A percentile compares a stretch with the other conserved stretches of the same genome.
These are phyloP conservation scores for Eurypyga helias DNA, from an alignment of 2,113 vertebrate species.

Conservation along the genomic window DNA sequence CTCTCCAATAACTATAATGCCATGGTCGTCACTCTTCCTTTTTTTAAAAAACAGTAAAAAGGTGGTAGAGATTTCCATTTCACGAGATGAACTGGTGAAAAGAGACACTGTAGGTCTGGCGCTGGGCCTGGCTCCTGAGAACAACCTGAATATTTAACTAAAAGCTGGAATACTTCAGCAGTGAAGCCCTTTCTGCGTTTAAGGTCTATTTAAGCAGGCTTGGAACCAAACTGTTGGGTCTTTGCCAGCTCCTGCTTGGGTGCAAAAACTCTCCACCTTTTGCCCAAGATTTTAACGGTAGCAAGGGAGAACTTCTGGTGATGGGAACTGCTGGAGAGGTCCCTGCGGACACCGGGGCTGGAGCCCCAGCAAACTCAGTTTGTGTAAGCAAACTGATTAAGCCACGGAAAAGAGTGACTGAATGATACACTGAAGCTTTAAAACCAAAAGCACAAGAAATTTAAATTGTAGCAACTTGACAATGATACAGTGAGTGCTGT, in stretches of 20 bases:
- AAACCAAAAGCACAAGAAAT: background rate
- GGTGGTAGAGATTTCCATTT: background rate
- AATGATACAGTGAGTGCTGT: background rate
- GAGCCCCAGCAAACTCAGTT: accelerated
- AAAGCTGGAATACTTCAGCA: background rate
- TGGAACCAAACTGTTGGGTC: background rate
- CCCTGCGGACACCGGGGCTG: background rate
- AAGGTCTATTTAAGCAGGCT: background rate
- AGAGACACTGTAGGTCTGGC: background rate
- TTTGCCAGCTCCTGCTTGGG: background rate
- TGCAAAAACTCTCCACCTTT: background rate
- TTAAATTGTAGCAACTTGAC: background rate
- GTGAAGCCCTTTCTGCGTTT: background rate
- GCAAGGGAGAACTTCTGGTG: background rate
- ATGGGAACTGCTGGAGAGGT: background rate
- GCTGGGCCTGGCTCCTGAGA: background rate
- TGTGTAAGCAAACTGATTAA: background rate
- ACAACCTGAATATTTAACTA: background rate
- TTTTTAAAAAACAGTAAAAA: background rate
- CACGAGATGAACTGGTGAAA: background rate
- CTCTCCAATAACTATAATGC: background rate
- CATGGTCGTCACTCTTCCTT: accelerated
- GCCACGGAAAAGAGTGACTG: background rate
- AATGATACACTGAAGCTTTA: background rate
- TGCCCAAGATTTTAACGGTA: background rate